Evolutionary conservation across 2,797 vertebrate species (phyloP).

Genomic region (Channa striata): DNA sequence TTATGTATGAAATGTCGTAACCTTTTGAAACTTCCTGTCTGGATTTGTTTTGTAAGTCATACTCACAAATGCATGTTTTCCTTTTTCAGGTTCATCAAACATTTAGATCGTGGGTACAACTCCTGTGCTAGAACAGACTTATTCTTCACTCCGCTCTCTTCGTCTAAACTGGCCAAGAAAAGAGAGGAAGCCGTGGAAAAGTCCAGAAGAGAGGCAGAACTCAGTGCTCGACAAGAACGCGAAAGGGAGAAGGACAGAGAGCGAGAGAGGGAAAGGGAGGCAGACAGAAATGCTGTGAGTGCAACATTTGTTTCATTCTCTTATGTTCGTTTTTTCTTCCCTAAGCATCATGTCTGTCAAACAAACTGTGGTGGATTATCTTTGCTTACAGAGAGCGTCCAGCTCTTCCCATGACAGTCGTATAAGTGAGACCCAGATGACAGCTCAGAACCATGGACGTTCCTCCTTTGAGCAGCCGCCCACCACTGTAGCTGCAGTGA

Average conservation of each 20-base stretch:
- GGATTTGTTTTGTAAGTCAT: neutral
- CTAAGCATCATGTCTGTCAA: neutral
- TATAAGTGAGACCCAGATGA: slow-evolving; percentile 89
- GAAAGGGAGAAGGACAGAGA: slow-evolving; percentile 94
- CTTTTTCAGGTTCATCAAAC: slow-evolving; percentile 93
- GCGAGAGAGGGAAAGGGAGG: slow-evolving; percentile 87
- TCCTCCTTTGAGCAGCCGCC: slow-evolving; percentile 92
- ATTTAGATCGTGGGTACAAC: slow-evolving; percentile 96
- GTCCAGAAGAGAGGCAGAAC: slow-evolving; percentile 93
- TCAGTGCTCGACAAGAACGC: slow-evolving; percentile 93
- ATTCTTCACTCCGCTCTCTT: slow-evolving; percentile 94
- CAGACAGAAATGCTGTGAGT: slow-evolving; percentile 92
- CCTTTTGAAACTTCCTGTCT: neutral
- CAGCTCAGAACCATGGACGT: slow-evolving; percentile 88
- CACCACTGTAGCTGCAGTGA: slow-evolving; percentile 95
- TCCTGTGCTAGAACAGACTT: slow-evolving; percentile 94
- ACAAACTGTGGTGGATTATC: neutral
- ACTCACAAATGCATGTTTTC: slow-evolving; percentile 12
- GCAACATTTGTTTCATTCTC: neutral
- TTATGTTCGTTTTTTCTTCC: slow-evolving; percentile 1
- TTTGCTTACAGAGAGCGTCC: slow-evolving; percentile 89
- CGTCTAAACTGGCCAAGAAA: slow-evolving; percentile 97
- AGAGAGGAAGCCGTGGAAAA: slow-evolving; percentile 94
- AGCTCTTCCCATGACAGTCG: slow-evolving; percentile 95
- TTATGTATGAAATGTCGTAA: neutral